Evolutionary conservation across 2,888 invertebrate genomes (phyloP).

Genomic region (Villa cingulata): DNA sequence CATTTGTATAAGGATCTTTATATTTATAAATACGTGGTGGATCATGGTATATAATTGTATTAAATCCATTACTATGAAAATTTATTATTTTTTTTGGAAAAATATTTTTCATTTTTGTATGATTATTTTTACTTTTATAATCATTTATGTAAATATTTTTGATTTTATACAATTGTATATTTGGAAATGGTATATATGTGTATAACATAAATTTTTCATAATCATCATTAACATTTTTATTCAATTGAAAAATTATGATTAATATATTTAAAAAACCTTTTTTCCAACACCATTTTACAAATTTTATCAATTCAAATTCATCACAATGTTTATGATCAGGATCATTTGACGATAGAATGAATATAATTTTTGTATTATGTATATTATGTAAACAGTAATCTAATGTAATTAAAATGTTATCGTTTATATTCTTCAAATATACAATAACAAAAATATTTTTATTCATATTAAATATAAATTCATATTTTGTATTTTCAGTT

Average conservation of each 20-base stretch:
- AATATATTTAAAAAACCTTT: neutral
- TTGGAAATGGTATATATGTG: neutral
- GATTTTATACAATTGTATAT: neutral
- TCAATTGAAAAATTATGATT: neutral
- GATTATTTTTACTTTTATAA: neutral
- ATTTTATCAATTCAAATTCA: neutral
- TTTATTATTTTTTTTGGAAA: constrained; percentile 1
- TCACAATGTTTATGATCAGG: neutral
- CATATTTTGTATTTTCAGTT: neutral
- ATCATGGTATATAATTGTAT: constrained; percentile 1
- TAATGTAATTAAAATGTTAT: neutral
- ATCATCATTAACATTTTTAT: neutral
- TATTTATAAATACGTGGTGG: constrained; percentile 3
- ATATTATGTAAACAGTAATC: neutral
- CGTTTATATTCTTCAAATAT: neutral
- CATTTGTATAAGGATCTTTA: neutral
- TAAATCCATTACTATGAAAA: constrained; percentile 1
- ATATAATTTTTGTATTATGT: neutral
- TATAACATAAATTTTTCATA: neutral
- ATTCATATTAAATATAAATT: neutral
- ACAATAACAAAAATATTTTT: neutral
- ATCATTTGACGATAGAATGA: neutral
- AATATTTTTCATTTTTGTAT: neutral
- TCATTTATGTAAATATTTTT: neutral
- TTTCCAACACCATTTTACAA: neutral